These are phyloP conservation scores for Lycophotia porphyrea DNA, from an alignment of 2,888 invertebrate genomes.

Conservation along the genomic window DNA sequence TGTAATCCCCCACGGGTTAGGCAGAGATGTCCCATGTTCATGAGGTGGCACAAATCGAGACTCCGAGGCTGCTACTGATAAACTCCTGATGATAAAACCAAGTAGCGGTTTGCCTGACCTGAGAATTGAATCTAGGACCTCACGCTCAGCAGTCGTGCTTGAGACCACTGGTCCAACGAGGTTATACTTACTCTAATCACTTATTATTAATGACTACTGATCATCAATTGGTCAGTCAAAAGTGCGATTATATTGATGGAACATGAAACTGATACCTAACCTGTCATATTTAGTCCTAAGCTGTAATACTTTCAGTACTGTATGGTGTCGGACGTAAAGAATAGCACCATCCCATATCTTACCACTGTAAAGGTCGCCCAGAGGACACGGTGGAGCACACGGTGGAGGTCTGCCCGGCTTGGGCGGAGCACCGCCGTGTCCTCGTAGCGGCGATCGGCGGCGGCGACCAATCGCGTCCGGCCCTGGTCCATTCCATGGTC, in stretches of 20 bases:
- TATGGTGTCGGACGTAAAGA: no score
- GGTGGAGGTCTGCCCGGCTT: no score
- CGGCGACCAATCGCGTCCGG: no score
- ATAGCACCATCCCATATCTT: no score
- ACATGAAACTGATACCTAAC: background rate
- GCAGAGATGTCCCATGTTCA: background rate
- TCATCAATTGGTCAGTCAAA: background rate
- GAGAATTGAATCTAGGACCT: background rate
- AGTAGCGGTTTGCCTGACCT: background rate
- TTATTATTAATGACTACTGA: background rate
- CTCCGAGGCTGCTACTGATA: background rate
- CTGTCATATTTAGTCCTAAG: background rate
- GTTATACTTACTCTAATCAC: background rate
- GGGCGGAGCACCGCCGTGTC: no score
- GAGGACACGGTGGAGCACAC: no score
- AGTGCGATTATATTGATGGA: background rate
- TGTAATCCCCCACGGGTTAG: background rate
- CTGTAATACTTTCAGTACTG: no score
- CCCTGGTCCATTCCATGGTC: no score
- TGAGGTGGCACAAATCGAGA: background rate
- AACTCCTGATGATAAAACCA: background rate
- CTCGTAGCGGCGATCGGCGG: no score
- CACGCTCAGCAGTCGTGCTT: background rate
- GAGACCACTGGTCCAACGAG: background rate
- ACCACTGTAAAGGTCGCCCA: no score